These are phyloP conservation scores for Lepus townsendii DNA, from an alignment of 2,797 vertebrate genomes.

Conservation along the genomic window DNA sequence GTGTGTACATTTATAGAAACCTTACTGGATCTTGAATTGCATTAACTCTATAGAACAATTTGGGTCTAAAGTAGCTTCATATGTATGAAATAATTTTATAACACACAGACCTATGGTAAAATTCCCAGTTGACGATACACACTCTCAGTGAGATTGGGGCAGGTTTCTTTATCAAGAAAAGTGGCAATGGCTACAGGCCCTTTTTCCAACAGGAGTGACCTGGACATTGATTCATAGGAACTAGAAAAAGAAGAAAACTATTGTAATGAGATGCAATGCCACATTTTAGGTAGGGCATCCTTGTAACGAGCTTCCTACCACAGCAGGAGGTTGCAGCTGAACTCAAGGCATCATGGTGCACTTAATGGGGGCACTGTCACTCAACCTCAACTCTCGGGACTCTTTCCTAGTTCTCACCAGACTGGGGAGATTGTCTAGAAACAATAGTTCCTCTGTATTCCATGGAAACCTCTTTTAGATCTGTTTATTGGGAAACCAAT, in stretches of 20 bases:
- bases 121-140: background rate
- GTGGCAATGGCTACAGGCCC: background rate
- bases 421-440: constrained; percentile 48
- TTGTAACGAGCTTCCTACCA: background rate
- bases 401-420: background rate
- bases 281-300: background rate
- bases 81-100: background rate
- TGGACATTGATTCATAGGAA: background rate
- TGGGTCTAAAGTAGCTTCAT: background rate
- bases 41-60: background rate
- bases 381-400: background rate
- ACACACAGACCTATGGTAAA: background rate
- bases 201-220: background rate
- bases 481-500: background rate
- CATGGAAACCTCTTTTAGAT: constrained; percentile 62
- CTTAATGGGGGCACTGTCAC: background rate
- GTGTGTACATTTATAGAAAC: background rate
- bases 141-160: background rate
- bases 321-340: background rate
- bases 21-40: background rate
- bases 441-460: constrained; percentile 59
- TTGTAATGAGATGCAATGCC: accelerated
- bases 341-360: constrained; percentile 82
- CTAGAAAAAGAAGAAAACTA: background rate
- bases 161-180: background rate